phyloP scores from a whole-genome alignment of 2,797 vertebrate genomes.

The Nyctibius grandis region DNA sequence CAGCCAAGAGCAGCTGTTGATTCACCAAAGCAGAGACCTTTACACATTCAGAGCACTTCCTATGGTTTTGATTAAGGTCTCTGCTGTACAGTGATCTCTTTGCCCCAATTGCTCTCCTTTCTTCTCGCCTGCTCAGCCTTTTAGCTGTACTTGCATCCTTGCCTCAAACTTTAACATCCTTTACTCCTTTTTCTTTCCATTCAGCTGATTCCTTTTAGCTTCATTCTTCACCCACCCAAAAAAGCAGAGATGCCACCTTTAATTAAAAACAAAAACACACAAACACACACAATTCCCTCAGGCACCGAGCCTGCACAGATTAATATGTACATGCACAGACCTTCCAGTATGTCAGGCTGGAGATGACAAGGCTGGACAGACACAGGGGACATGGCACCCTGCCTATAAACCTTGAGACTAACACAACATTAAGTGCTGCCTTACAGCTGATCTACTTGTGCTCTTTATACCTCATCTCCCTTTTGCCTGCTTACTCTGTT shows the following conservation, averaged over 20 bases:
- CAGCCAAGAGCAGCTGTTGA: not conserved
- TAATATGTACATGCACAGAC: constrained; percentile 8
- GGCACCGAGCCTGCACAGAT: constrained; percentile 10
- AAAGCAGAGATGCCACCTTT: constrained; percentile 19
- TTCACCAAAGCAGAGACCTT: not conserved
- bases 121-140: not conserved
- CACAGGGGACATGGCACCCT: not conserved
- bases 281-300: constrained; percentile 3
- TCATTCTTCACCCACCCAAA: not conserved
- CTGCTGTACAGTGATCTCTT: not conserved
- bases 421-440: not conserved
- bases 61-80: not conserved
- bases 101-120: not conserved
- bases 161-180: not conserved
- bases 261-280: constrained; percentile 46
- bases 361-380: constrained; percentile 38
- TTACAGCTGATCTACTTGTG: not conserved
- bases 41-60: not conserved
- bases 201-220: not conserved
- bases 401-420: not conserved
- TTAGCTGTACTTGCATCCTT: not conserved
- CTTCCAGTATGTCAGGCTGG: constrained; percentile 14
- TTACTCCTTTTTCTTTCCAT: not conserved
- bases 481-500: not conserved
- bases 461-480: not conserved